These are phyloP conservation scores for Stegodyphus mimosarum DNA, from an alignment of 1,140 invertebrate species.

Conservation along the genomic window DNA sequence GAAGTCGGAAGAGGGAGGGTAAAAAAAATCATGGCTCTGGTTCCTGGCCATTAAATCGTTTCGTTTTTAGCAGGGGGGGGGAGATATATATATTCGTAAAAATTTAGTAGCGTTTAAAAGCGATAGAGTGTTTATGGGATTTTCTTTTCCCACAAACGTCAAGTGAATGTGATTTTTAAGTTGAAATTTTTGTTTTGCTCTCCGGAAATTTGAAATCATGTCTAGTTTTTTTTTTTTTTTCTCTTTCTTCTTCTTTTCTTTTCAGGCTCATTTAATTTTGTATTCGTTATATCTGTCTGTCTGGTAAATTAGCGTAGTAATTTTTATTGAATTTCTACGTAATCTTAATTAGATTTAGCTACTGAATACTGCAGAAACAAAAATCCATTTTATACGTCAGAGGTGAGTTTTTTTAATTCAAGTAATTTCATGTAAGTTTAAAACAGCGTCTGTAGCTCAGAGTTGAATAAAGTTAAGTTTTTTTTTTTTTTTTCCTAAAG, in stretches of 20 bases:
- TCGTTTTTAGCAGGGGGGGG: background rate
- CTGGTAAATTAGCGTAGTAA: no score
- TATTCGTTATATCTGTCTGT: no score
- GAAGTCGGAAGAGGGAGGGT: background rate
- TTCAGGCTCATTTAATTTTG: background rate
- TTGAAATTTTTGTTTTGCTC: background rate
- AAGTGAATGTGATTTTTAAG: background rate
- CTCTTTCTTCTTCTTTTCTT: background rate
- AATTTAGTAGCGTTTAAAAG: background rate
- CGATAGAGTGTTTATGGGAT: constrained; percentile 2
- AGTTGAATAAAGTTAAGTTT: no score
- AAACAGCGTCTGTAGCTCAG: no score
- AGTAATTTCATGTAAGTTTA: no score
- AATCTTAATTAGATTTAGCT: no score
- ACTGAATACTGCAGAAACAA: no score
- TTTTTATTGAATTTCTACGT: no score
- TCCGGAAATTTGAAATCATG: background rate
- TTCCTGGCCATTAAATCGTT: background rate
- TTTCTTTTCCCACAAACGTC: background rate
- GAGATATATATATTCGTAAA: background rate
- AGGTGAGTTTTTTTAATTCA: no score
- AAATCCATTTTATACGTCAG: no score
- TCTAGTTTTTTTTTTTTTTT: background rate
- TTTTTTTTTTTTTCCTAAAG: no score
- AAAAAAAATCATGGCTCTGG: background rate